phyloP scores from a whole-genome alignment of 2,888 invertebrate species.

The Capitulum mitella region DNA sequence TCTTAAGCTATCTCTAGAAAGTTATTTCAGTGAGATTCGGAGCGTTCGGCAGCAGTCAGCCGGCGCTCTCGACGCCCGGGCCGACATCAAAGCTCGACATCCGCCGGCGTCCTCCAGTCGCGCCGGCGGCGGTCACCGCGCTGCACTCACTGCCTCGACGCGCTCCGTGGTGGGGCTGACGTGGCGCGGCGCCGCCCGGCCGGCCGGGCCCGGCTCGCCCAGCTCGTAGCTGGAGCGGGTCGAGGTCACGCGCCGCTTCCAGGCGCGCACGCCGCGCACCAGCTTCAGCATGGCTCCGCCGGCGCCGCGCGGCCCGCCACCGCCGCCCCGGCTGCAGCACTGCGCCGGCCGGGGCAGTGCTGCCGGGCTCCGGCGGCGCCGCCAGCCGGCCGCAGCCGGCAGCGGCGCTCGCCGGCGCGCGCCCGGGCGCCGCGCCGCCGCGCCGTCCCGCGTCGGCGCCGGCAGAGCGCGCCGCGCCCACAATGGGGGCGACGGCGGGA shows the following conservation, averaged over 20 bases:
- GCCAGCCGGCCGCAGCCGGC: neutral
- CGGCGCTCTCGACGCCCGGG: no score
- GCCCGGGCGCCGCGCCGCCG: neutral
- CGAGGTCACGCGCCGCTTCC: constrained; percentile 14
- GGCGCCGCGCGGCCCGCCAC: neutral
- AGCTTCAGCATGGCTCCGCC: neutral
- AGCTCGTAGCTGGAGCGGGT: constrained; percentile 6
- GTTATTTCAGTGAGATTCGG: no score
- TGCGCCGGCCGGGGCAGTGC: neutral
- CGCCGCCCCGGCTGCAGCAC: neutral
- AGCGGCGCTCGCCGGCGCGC: neutral
- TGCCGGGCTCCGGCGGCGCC: neutral
- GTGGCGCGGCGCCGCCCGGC: neutral
- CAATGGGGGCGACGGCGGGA: no score
- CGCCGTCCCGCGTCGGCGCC: no score
- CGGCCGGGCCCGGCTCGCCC: neutral
- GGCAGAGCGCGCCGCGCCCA: no score
- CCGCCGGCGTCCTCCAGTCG: no score
- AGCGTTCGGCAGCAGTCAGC: no score
- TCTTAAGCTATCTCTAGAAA: no score
- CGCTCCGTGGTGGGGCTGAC: constrained; percentile 20
- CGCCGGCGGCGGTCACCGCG: no score
- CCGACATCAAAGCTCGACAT: no score
- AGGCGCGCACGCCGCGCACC: neutral
- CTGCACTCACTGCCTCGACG: neutral